A percentile compares a stretch with the other conserved stretches of the same genome.
These are phyloP conservation scores for Apolygus lucorum DNA, from an alignment of 1,140 invertebrate species.

Conservation along the genomic window DNA sequence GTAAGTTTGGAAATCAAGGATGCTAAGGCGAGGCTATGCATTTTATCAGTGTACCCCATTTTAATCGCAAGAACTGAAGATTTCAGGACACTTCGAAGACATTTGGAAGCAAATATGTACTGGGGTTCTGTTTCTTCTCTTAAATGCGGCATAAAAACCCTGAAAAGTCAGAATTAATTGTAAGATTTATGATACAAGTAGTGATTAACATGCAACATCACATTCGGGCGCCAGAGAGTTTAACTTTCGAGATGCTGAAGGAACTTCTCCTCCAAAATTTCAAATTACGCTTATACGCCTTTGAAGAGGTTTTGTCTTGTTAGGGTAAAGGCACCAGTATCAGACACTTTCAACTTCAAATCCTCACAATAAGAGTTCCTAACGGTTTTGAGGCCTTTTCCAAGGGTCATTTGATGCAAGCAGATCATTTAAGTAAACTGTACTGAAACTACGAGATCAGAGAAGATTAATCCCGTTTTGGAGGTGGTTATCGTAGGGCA, in stretches of 20 bases:
- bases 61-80: neutral
- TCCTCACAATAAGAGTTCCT: too few relatives aligned
- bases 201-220: neutral
- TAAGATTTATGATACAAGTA: neutral
- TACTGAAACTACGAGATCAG: too few relatives aligned
- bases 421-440: too few relatives aligned
- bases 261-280: neutral
- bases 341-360: too few relatives aligned
- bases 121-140: neutral
- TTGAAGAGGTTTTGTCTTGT: neutral
- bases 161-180: neutral
- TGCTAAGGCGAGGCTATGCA: neutral
- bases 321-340: too few relatives aligned
- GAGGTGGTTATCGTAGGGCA: too few relatives aligned
- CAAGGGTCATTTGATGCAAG: too few relatives aligned
- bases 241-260: neutral
- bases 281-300: neutral
- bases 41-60: neutral
- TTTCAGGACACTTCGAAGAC: neutral
- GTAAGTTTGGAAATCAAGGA: neutral
- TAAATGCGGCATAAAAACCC: neutral
- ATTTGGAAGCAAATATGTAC: neutral
- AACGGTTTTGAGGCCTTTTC: too few relatives aligned
- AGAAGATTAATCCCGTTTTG: too few relatives aligned
- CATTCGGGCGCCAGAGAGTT: neutral